These are phyloP conservation scores for Ophraella communa DNA, from an alignment of 2,888 invertebrate species.

Conservation along the genomic window DNA sequence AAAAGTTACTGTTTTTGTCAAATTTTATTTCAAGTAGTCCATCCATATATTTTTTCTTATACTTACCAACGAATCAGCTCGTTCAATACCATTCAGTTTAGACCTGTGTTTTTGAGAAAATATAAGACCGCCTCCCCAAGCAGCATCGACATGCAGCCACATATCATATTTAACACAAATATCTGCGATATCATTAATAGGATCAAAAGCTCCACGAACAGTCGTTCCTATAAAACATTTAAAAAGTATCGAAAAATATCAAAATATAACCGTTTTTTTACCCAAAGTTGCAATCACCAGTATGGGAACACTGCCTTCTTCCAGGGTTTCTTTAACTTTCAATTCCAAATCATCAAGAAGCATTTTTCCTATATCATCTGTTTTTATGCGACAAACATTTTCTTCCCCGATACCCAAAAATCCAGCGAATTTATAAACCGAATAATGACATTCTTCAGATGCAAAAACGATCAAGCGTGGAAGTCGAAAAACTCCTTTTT, in stretches of 20 bases:
- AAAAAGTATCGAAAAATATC: not conserved
- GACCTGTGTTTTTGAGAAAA: conserved; percentile 63
- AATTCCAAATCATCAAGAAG: conserved; percentile 52
- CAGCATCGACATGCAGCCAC: conserved; percentile 86
- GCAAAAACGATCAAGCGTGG: conserved; percentile 62
- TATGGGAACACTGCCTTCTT: conserved; percentile 57
- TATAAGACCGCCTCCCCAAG: conserved; percentile 68
- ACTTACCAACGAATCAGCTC: conserved; percentile 66
- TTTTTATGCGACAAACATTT: conserved; percentile 62
- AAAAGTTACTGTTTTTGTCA: too few species aligned
- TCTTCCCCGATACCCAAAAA: conserved; percentile 67
- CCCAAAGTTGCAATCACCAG: conserved; percentile 61
- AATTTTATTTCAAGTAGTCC: too few species aligned
- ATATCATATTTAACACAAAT: conserved; percentile 92
- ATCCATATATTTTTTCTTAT: too few species aligned
- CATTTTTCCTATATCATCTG: conserved; percentile 59
- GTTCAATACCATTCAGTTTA: conserved; percentile 63
- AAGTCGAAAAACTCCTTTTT: conserved; percentile 56
- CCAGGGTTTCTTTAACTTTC: conserved; percentile 53
- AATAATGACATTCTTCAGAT: conserved; percentile 69
- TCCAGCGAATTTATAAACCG: conserved; percentile 65
- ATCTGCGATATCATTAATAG: conserved; percentile 89
- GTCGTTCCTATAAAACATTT: conserved; percentile 71
- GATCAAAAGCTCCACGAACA: conserved; percentile 96
- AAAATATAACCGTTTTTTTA: conserved; percentile 37